Base-by-base conservation (phyloP, 2,113 vertebrate species). In the Pavo muticus region DNA sequence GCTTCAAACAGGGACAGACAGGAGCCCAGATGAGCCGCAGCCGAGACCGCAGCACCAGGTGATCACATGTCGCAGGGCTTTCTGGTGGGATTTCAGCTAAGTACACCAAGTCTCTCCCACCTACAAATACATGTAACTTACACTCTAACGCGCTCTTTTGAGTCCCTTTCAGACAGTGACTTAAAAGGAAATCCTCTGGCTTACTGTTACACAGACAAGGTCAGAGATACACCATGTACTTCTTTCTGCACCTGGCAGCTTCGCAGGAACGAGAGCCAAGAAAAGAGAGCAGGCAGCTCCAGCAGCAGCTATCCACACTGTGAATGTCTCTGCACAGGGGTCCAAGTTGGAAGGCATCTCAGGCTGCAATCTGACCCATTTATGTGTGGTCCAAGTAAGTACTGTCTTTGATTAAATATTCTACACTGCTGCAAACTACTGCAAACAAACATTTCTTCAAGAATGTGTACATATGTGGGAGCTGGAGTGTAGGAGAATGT, bases 161-260 rank as follows among this genome's bases (percentile, higher is more conserved):
- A 48, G 19, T 61, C 14, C 59, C 54, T 4, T 57, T 44, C 83
- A 75, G 69, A 8, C 40, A 72, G 59, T 11, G 85, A 77, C 88
- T 65, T 69, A 81, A 73, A 57, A 90, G 83, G 86, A 67, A 85
- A 19, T 19, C 37, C 72, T 56, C n/a, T 39, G 52, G 84, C 30
- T 77, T 69, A 16, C 54, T n/a, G 60, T 30, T 40, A 59, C 60
- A 20, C 0, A 71, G 83, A 4, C 48, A 48, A 60, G 68, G 86
- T n/a, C 69, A 78, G 52, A 76, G 72, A 56, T 54, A 15, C 69
- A 68, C 25, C 69, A 18, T 25, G 8, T 18, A 48, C 92, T 56
- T 19, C 85, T 71, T 45, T 37, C 56, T 68, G 91, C 70, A 72
- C 84, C 76, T 14, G 30, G 83, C 89, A 92, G 89, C 82, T 92